Percentiles rank a stretch among this genome's conserved stretches.
These are phyloP conservation scores for Leptopilina myrica DNA, from an alignment of 2,888 invertebrate species.

Conservation along the genomic window DNA sequence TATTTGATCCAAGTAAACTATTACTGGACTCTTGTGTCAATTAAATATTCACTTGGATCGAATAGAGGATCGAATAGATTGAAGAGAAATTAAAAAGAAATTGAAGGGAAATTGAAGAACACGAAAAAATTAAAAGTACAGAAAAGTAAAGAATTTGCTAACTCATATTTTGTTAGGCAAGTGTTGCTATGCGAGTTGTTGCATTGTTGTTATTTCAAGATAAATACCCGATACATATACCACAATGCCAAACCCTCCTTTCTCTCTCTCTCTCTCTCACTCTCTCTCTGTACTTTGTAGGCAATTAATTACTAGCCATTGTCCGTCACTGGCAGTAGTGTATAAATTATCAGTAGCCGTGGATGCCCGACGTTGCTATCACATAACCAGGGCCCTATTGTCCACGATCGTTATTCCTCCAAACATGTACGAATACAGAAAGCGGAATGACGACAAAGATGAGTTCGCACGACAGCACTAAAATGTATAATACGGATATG, in stretches of 20 bases:
- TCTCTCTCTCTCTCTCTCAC: slow-evolving; percentile 19
- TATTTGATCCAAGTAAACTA: no score
- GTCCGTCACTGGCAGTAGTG: slow-evolving; percentile 69
- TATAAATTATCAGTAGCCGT: slow-evolving; percentile 71
- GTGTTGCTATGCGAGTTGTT: slow-evolving; percentile 50
- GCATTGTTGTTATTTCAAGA: slow-evolving; percentile 70
- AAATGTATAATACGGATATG: slow-evolving; percentile 23
- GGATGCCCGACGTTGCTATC: slow-evolving; percentile 66
- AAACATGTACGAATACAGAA: slow-evolving; percentile 33
- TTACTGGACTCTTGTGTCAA: no score
- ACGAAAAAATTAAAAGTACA: background rate
- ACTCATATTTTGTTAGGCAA: slow-evolving; percentile 42
- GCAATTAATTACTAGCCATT: slow-evolving; percentile 71
- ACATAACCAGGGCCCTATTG: slow-evolving; percentile 64
- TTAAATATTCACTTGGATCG: no score
- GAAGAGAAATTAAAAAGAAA: no score
- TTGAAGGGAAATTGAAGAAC: background rate
- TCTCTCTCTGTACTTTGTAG: slow-evolving; percentile 68
- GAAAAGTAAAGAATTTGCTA: slow-evolving; percentile 8
- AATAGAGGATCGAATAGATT: no score
- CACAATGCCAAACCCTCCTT: slow-evolving; percentile 59
- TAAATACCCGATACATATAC: slow-evolving; percentile 68
- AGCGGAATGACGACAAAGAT: slow-evolving; percentile 38
- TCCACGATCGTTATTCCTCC: slow-evolving; percentile 64
- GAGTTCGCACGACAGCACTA: slow-evolving; percentile 28